Percentiles rank a stretch among this genome's conserved stretches.
Evolutionary conservation across 2,888 invertebrate genomes (phyloP).

Genomic region (Agrotis exclamationis): DNA sequence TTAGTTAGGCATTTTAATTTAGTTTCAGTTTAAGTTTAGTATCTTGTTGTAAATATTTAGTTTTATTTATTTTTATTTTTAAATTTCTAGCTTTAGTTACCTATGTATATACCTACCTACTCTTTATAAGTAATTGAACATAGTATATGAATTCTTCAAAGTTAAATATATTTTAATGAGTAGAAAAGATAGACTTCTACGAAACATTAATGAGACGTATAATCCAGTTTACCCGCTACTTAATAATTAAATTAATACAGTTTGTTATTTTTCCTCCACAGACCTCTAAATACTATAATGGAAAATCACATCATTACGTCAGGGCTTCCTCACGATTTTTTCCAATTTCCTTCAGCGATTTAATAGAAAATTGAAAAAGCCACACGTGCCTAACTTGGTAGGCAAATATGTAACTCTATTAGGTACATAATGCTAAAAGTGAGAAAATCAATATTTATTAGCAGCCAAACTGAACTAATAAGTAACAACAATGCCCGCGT

Average conservation of each 20-base stretch:
- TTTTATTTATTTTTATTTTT: too few species aligned
- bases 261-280: not conserved
- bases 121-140: too few species aligned
- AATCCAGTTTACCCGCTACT: not conserved
- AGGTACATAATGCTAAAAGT: not conserved
- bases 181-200: too few species aligned
- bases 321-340: not conserved
- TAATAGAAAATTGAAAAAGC: conserved; percentile 2
- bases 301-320: not conserved
- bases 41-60: too few species aligned
- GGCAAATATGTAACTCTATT: conserved; percentile 19
- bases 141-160: too few species aligned
- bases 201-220: not conserved
- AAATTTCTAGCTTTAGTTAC: too few species aligned
- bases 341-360: conserved; percentile 26
- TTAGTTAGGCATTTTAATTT: too few species aligned
- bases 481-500: conserved; percentile 12
- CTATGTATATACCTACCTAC: too few species aligned
- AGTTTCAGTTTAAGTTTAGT: too few species aligned
- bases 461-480: conserved; percentile 22
- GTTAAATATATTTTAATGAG: too few species aligned
- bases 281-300: not conserved
- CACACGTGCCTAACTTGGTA: not conserved
- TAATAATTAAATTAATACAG: not conserved
- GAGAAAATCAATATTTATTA: conserved; percentile 26